phyloP scores from a whole-genome alignment of 2,797 vertebrate genomes.

The Sebastolobus alascanus region DNA sequence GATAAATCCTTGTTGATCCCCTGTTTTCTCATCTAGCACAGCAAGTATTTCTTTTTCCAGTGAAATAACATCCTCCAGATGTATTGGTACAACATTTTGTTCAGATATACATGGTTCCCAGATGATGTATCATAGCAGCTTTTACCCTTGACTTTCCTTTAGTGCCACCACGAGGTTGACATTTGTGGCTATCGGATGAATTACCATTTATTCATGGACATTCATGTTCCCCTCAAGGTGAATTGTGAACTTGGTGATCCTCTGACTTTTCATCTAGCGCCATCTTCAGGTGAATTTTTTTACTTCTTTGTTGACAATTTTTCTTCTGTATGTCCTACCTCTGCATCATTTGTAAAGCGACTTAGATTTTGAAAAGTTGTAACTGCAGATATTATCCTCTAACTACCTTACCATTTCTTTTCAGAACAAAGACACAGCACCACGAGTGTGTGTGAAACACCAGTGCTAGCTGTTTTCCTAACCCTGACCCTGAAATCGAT shows the following conservation, averaged over 20 bases:
- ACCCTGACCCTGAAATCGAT: constrained; percentile 62
- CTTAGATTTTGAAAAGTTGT: not conserved
- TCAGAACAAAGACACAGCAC: constrained; percentile 8
- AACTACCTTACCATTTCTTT: not conserved
- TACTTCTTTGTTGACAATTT: not conserved
- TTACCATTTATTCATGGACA: not conserved
- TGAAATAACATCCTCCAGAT: too few relatives aligned
- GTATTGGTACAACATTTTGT: too few relatives aligned
- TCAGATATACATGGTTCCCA: not conserved
- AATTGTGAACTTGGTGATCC: not conserved
- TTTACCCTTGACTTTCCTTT: not conserved
- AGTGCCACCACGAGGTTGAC: not conserved
- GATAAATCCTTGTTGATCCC: too few relatives aligned
- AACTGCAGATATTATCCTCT: constrained; percentile 12
- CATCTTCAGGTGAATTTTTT: too few relatives aligned
- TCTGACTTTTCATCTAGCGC: too few relatives aligned
- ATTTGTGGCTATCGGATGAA: not conserved
- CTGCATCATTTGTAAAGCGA: not conserved
- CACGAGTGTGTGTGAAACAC: constrained; percentile 7
- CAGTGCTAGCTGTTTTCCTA: constrained; percentile 38
- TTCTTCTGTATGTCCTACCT: not conserved
- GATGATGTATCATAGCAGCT: not conserved
- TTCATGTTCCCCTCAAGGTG: not conserved
- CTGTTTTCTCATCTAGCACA: too few relatives aligned
- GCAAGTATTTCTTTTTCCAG: too few relatives aligned